Base-by-base conservation (phyloP, 2,113 vertebrate species). In the Myiopsitta monachus region DNA sequence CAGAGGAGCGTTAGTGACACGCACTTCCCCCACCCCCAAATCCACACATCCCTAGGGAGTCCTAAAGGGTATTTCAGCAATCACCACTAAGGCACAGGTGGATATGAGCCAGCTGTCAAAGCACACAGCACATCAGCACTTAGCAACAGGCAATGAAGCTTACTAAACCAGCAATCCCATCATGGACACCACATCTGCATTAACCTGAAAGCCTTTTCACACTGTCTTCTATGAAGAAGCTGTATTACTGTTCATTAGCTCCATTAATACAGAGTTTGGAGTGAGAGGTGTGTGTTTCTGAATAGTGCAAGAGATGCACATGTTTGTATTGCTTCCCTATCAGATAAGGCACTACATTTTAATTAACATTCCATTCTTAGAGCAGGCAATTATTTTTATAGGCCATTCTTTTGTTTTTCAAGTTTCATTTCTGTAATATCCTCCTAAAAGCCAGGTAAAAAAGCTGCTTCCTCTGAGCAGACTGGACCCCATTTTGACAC, bases 261-360 rank as follows among this genome's bases (percentile, higher is more conserved):
- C 84, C 62, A 83, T 80, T 55, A 74, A 44, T 11, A 63, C 44
- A 47, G 83, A 89, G 89, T 46, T 52, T 79, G 82, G 83, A 90
- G 94, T 8, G 59, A 90, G 91, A 67, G 31, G 14, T 74, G 44
- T 82, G 69, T 62, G 70, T 76, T 93, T 93, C 86, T 96, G 83
- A 96, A 73, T 15, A 95, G 88, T 38, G 92, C 86, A 95, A 61
- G 87, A 96, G 72, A 97, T n/a, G 77, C 80, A 69, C 36, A 52
- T 87, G 76, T 64, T 64, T 88, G 47, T 64, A 49, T 21, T 47
- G 66, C 63, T 87, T 64, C 74, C 78, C 73, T 24, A 59, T 3
- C 77, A 74, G 36, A 68, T 17, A n/a, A 91, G 69, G 68, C 85
- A 79, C 57, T 63, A 49, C 33, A 27, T 12, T 66, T 38, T 33